phyloP scores from a whole-genome alignment of 2,113 vertebrate species.

The Barnardius zonarius region DNA sequence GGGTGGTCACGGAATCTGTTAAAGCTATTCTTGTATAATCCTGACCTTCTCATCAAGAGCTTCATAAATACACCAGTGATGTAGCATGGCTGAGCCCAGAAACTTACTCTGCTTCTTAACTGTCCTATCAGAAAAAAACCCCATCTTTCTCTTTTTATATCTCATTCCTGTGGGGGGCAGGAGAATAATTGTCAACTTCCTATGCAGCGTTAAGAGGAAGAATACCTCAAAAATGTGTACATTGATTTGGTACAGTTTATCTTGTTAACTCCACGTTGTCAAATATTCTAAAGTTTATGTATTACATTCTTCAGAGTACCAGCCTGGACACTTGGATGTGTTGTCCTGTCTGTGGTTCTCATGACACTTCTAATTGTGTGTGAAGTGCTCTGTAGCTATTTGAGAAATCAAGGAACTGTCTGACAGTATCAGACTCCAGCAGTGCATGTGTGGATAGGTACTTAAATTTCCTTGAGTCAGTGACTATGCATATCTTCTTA shows the following conservation, averaged over 20 bases:
- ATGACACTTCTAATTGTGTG: not conserved
- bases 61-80: not conserved
- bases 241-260: not conserved
- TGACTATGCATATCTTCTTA: slow-evolving; percentile 36
- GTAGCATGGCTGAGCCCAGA: not conserved
- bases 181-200: not conserved
- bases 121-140: not conserved
- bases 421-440: not conserved
- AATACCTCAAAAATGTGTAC: not conserved
- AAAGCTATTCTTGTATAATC: not conserved
- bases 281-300: not conserved
- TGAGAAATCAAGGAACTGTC: not conserved
- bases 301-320: not conserved
- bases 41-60: not conserved
- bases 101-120: not conserved
- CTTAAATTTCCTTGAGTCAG: not conserved
- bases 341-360: not conserved
- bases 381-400: not conserved
- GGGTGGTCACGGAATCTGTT: not conserved
- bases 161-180: not conserved
- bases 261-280: not conserved
- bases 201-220: slow-evolving; percentile 44
- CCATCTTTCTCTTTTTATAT: not conserved
- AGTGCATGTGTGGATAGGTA: slow-evolving; percentile 19
- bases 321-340: not conserved